Evolutionary conservation across 2,113 vertebrate species (phyloP), one percentile per base, ranked within the genome.

Genomic region (Dasyurus viverrinus): DNA sequence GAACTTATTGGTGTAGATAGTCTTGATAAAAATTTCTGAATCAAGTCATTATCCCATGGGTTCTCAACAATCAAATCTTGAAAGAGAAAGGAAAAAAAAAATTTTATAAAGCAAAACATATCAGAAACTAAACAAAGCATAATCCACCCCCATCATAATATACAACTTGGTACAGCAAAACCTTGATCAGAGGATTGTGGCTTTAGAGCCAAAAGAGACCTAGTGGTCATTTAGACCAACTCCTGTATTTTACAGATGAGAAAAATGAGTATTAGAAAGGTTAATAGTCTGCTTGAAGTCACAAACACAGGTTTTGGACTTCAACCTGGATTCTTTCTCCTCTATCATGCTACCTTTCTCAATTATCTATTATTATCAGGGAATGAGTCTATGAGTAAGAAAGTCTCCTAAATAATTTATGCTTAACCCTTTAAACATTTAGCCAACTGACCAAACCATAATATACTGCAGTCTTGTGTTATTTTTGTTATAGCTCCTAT

Each of bases 31-130:
- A 99, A 98, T 2, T 96, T 96, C 9, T 76, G 9, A 68, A 99
- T 99, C 97, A 99, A 95, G 0, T 97, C 84, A 0, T 98, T 97
- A 91, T 99, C 99, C 99, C 99, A 99, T 8, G 99, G 99, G 53
- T 99, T 99, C 14, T 99, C 98, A 92, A 99, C 94, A 90, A 99
- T 97, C 42, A 96, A 91, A 9, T 46, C 97, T 97, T 95, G 8
- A 93, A 94, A 50, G 47, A 48, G 47, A 46, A 76, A 91, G 60
- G 91, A n/a, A 91, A 46, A 92, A 92, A 93, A 92, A 84, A 84
- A 23, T n/a, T 42, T n/a, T n/a, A 42, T 84, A 42, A 84, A 84
- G 16, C 16, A n/a, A 76, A 84, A 84, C 10, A 84, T 42, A 22
- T 42, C 68, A 42, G 19, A 84, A 84, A 42, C 68, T 1, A 42